These are phyloP conservation scores for Metalampra italica DNA, from an alignment of 2,888 invertebrate species.

Conservation along the genomic window DNA sequence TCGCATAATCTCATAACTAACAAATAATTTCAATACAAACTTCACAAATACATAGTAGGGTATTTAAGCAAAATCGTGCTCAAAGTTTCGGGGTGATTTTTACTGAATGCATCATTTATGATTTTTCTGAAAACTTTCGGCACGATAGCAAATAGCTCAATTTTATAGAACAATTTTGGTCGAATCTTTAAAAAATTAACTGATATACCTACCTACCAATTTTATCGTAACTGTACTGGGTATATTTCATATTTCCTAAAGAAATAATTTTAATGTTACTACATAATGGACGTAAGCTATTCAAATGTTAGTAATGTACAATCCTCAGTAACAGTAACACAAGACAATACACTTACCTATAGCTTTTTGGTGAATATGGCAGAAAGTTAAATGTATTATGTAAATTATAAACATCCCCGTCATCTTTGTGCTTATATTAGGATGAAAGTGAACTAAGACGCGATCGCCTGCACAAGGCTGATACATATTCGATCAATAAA, in stretches of 20 bases:
- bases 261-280: constrained; percentile 14
- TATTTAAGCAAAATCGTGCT: background rate
- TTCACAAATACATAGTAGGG: background rate
- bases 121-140: no score
- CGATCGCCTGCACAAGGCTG: no score
- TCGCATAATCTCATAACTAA: constrained; percentile 7
- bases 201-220: background rate
- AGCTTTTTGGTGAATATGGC: constrained; percentile 71
- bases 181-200: background rate
- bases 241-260: background rate
- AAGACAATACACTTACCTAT: constrained; percentile 75
- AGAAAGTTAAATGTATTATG: constrained; percentile 54
- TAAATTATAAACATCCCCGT: background rate
- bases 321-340: constrained; percentile 70
- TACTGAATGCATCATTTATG: no score
- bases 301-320: constrained; percentile 50
- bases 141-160: no score
- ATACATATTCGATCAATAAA: no score
- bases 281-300: constrained; percentile 37
- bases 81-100: background rate
- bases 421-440: background rate
- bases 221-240: background rate
- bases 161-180: no score
- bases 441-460: background rate
- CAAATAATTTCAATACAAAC: background rate